Base-by-base conservation (phyloP, 2,888 invertebrate genomes). In the Dione juno region DNA sequence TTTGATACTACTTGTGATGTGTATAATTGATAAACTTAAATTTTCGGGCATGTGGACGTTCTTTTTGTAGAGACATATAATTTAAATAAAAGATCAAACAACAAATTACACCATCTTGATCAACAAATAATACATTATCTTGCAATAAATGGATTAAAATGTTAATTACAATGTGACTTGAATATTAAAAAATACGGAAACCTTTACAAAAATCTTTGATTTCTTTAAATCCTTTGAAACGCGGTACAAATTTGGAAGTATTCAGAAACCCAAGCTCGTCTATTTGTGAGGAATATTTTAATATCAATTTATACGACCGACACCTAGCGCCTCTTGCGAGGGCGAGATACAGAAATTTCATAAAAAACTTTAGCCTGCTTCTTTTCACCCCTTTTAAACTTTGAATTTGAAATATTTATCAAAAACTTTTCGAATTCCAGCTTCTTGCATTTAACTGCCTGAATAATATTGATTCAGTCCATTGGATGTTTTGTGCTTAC, bases 271-370 rank as follows among this genome's bases (percentile, higher is more conserved):
- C 61, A 35, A 45, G 45, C 16, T 11, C 52, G 19, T 52, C n/a
- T 52, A 64, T 64, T 50, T 64, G 37, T 50, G 35, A 64, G 50
- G 21, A 52, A 50, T 52, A 50, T 40, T 50, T 21, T 40, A 64
- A 52, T 64, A 64, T 37, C 64, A 64, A 64, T 52, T 52, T 64
- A 40, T n/a, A 40, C 50, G 40, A 50, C 43, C 16, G 35, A 50
- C 64, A 64, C 64, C 52, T 64, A 21, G 52, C 52, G 50, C 64
- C 50, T 50, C 52, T 64, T 52, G 52, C 52, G 50, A 37, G 48
- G 19, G 48, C 8, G 64, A 52, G 64, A 64, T 64, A 64, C 64
- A 64, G 40, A 64, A 64, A 64, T 64, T 64, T 64, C 64, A 64
- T 64, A 64, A 52, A 64, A 64, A 64, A 64, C 19, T 52, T 64